Evolutionary conservation across 1,140 invertebrate genomes (phyloP), one percentile per base, ranked within the genome.

Genomic region (Trichonephila clavipes): DNA sequence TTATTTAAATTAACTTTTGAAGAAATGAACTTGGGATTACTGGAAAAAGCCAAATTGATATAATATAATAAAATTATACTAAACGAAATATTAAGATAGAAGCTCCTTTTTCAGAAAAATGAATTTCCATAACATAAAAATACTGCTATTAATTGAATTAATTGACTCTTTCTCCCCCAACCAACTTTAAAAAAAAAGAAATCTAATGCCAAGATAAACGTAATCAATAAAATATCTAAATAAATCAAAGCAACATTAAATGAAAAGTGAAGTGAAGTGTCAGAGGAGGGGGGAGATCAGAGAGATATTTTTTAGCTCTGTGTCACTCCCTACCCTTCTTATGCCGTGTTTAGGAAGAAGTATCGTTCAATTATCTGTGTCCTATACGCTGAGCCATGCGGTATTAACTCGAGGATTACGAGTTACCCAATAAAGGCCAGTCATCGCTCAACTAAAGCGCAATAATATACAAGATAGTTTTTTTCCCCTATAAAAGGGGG

Each of bases 361-460:
- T 69, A 92, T 92, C 90, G 82, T 92, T 92, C 90, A 92, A 92
- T 92, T 92, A 91, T 83, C 83, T 85, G 14, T 24, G 58, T 85
- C 44, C 83, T 34, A 8, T 86, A 58, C 61, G 34, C 62, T n/a
- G 69, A 21, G 40, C 66, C 34, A 34, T 69, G 44, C 61, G 72
- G 83, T 92, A 92, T 92, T 92, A 92, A 92, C 61, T 92, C 21
- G 21, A 64, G 90, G 90, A 92, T 92, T 86, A 92, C 62, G 82
- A 87, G 90, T 59, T 72, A 92, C 82, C 90, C 90, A 92, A 92
- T 92, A 92, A 92, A 86, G 24, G 61, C 2, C n/a, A 34, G 40
- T 92, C 90, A 92, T 92, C 90, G 90, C 90, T 92, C 90, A 92
- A 87, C 44, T 64, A 59, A 24, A 28, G 82, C 83, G 82, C 83